phyloP scores from a whole-genome alignment of 2,113 vertebrate genomes.

The Tachuris rubrigastra region DNA sequence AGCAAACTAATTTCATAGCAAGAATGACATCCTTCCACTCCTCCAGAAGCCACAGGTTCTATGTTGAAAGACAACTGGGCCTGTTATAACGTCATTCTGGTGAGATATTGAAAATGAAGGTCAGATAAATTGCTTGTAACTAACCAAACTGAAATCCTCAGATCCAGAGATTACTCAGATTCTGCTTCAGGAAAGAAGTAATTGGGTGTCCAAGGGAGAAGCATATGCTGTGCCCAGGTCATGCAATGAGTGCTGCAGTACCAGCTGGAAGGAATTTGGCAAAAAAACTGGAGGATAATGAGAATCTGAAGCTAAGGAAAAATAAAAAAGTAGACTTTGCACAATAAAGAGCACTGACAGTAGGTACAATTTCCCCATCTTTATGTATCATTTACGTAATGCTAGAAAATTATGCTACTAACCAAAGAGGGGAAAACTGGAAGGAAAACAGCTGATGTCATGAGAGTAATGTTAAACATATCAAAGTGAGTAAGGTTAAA shows the following conservation, averaged over 20 bases:
- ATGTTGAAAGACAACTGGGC: background rate
- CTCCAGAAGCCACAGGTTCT: background rate
- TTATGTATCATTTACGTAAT: background rate
- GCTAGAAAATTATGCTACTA: background rate
- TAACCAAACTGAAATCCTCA: background rate
- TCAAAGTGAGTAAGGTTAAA: background rate
- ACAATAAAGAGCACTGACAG: background rate
- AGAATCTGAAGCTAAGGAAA: background rate
- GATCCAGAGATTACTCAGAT: background rate
- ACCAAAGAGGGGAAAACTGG: background rate
- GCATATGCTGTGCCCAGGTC: background rate
- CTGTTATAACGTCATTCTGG: background rate
- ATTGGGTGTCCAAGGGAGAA: background rate
- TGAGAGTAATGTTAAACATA: background rate
- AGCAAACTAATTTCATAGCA: background rate
- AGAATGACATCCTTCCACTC: background rate
- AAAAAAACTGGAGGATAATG: background rate
- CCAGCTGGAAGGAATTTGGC: conserved; percentile 7
- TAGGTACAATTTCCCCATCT: background rate
- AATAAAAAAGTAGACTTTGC: background rate
- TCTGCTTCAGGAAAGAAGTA: background rate
- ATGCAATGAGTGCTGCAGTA: background rate
- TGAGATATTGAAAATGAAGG: background rate
- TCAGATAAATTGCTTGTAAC: background rate
- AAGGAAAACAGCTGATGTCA: conserved; percentile 2